Base-by-base conservation (phyloP, 2,888 invertebrate species). In the Apotomis turbidana region DNA sequence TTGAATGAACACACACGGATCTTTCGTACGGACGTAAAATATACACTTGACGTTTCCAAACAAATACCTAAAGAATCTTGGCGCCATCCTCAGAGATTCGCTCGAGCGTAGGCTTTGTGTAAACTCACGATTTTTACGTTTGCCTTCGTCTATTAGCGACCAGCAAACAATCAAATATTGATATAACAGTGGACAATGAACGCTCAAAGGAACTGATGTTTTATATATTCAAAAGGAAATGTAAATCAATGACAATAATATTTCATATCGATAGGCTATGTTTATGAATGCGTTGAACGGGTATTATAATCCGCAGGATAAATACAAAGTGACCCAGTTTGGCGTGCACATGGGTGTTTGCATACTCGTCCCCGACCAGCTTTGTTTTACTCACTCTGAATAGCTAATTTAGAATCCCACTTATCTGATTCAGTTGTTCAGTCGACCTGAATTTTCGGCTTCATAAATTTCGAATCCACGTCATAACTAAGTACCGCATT, bases 381-480 rank as follows among this genome's bases (percentile, higher is more conserved):
- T 90, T 91, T 91, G 91, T 91, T 81, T 89, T 80, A 86, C 80
- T 84, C 83, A 79, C 83, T 81, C 85, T 90, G 86, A 90, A 91
- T 90, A 78, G 86, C 84, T 89, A 90, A 91, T 90, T 90, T 87
- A 89, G 87, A 85, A 85, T 85, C 80, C 83, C 78, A 87, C 84
- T 87, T 90, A 91, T 92, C 90, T 89, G 90, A 91, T 91, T 87
- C 88, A 85, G 87, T 86, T 90, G 90, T 88, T 90, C 88, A 88
- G 82, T 84, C 86, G 87, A 90, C 90, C 90, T 88, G 85, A 88
- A 90, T 90, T 87, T 90, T 88, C 84, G 81, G 86, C 86, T 85
- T 85, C 85, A 89, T 89, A 88, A 89, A 89, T 85, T 87, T 82
- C 78, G 77, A 80, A 78, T 77, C 80, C 80, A 83, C 87, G 85